Base-by-base conservation (phyloP, 1,140 invertebrate genomes). In the Calliphora vicina region DNA sequence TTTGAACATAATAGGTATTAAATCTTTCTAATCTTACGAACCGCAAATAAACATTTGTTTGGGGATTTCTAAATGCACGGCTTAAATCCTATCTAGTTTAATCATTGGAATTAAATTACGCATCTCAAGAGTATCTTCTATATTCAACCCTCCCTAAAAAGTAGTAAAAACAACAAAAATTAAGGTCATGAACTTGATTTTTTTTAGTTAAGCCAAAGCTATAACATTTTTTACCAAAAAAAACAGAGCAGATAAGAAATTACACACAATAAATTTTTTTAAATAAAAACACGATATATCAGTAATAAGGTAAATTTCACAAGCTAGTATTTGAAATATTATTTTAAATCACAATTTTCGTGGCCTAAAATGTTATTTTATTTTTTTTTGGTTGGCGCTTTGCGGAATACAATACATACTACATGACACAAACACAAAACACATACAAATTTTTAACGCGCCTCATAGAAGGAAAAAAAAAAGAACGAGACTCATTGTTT, bases 301-400 rank as follows among this genome's bases (percentile, higher is more conserved):
- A n/a, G n/a, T n/a, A n/a, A n/a, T n/a, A n/a, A n/a, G n/a, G n/a
- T n/a, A n/a, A n/a, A n/a, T n/a, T n/a, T n/a, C n/a, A n/a, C n/a
- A n/a, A n/a, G n/a, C n/a, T 6, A 43, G 15, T 50, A 50, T 50
- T 50, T 10, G 45, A 50, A 50, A 50, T n/a, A 50, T 12, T 17
- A 50, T 50, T 50, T 1, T 8, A 35, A 35, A 29, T 29, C 10
- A 17, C 8, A 15, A 50, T 50, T 50, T 50, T 50, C 17, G 1
- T 50, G 12, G 45, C 17, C 45, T 35, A 50, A 50, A 43, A 23
- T 78, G n/a, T 78, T 78, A 5, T 35, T 9, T 78, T 42, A 25
- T 78, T 78, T 43, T 29, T 74, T 26, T 45, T 43, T 78, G 42
- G 74, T 78, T 78, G 74, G 74, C 74, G 74, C 74, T 78, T 78